phyloP scores from a whole-genome alignment of 2,113 vertebrate genomes.

The Mastomys coucha region DNA sequence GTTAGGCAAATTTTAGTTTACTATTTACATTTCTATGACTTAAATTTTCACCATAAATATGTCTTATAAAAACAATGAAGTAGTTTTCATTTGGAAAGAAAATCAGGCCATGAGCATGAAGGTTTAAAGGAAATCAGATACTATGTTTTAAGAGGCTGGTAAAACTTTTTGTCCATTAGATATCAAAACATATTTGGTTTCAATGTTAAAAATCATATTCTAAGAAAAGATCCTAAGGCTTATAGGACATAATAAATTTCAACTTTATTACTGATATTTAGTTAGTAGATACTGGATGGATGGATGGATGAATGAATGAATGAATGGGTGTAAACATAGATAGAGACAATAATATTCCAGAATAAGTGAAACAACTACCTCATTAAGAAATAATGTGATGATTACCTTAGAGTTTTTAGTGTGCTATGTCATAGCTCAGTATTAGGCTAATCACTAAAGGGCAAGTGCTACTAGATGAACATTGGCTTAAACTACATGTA shows the following conservation, averaged over 20 bases:
- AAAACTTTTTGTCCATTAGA: not conserved
- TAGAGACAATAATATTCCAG: not conserved
- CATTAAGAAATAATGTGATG: not conserved
- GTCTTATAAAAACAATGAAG: not conserved
- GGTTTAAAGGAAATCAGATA: not conserved
- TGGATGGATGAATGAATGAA: not conserved
- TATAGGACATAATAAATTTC: not conserved
- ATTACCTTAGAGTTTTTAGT: not conserved
- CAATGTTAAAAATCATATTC: not conserved
- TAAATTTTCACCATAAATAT: not conserved
- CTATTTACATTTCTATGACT: not conserved
- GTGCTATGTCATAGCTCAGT: slow-evolving; percentile 13
- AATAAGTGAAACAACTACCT: not conserved
- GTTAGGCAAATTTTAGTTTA: not conserved
- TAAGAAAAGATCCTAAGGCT: not conserved
- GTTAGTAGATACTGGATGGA: not conserved
- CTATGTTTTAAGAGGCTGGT: not conserved
- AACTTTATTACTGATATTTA: not conserved
- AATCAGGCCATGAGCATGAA: not conserved
- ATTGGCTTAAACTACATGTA: not conserved
- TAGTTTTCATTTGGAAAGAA: not conserved
- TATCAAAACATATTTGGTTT: not conserved
- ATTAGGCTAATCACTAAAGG: not conserved
- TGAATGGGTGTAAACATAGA: not conserved
- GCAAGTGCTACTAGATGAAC: not conserved